Evolutionary conservation across 1,140 invertebrate species (phyloP).

Genomic region (Drosophila pruinosa): DNA sequence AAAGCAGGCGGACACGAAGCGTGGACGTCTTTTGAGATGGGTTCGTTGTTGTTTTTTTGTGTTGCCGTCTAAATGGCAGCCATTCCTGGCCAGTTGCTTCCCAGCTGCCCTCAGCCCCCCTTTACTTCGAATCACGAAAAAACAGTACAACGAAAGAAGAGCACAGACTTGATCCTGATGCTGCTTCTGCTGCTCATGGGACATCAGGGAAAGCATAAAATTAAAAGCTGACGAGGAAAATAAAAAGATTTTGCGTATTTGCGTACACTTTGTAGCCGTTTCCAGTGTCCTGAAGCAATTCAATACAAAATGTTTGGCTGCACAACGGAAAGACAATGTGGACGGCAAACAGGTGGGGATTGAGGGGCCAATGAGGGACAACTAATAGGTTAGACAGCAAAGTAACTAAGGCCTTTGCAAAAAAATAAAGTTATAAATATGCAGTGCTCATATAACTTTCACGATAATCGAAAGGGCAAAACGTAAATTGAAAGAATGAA

Average conservation of each 20-base stretch:
- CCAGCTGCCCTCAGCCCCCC: slow-evolving; percentile 4
- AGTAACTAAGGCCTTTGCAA: neutral
- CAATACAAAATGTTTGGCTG: slow-evolving; percentile 38
- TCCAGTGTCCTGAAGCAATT: slow-evolving; percentile 33
- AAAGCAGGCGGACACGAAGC: slow-evolving; percentile 3
- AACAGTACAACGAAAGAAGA: slow-evolving; percentile 23
- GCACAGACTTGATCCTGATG: slow-evolving; percentile 7
- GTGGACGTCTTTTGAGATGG: slow-evolving; percentile 37
- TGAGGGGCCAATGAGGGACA: slow-evolving; percentile 1
- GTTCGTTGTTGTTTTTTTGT: neutral
- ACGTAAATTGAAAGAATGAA: neutral
- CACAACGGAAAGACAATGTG: slow-evolving; percentile 39
- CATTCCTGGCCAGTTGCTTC: slow-evolving; percentile 11
- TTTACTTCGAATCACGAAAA: neutral
- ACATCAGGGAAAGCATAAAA: slow-evolving; percentile 66
- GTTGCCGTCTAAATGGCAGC: slow-evolving; percentile 49
- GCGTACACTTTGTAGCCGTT: slow-evolving; percentile 53
- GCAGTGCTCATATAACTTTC: neutral
- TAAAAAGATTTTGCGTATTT: slow-evolving; percentile 80
- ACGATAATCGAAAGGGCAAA: neutral
- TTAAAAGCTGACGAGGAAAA: slow-evolving; percentile 82
- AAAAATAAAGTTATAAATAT: neutral
- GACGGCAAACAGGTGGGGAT: slow-evolving; percentile 2
- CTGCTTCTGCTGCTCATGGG: neutral
- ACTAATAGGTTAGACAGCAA: slow-evolving; percentile 13